Base-by-base conservation (phyloP, 2,113 vertebrate genomes). In the Tinamus guttatus region DNA sequence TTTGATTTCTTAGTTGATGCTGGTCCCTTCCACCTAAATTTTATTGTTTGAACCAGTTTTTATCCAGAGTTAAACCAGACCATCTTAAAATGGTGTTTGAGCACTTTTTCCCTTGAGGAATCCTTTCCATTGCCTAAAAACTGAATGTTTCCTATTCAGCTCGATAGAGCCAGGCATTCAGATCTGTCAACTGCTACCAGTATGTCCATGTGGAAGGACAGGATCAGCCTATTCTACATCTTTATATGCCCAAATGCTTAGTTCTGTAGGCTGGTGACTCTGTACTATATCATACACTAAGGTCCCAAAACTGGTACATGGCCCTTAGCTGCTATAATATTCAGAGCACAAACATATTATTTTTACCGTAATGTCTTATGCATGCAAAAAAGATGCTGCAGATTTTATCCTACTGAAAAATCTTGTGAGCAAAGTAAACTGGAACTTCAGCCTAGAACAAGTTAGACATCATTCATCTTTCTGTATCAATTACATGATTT, bases 401-500 rank as follows among this genome's bases (percentile, higher is more conserved):
- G 7, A 30, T 56, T 60, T 67, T 74, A 36, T 28, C 22, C 40
- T 56, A 32, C 34, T 43, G 54, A 74, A 68, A 80, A 68, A 2
- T 2, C 2, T 25, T 49, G 65, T 36, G 30, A 68, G 28, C 9
- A 20, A 41, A 36, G 34, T 49, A 63, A 49, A 62, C n/a, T 68
- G 8, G 11, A 74, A 81, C 7, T 69, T 85, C 80, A 58, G 34
- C 21, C 25, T 4, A 41, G 4, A 64, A 20, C 5, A 76, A 47
- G 11, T 36, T 3, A 67, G 45, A 14, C 22, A 75, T 32, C 16
- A 36, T 27, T 92, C 47, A 34, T 25, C 54, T 25, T 45, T 75
- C 62, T n/a, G 7, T 28, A 34, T 9, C 40, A 24, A 6, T 27
- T 32, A 32, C 0, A 2, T 11, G 15, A 34, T 41, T 2, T 30